Base-by-base conservation (phyloP, 1,140 invertebrate species). In the Drosophila parabipectinata region DNA sequence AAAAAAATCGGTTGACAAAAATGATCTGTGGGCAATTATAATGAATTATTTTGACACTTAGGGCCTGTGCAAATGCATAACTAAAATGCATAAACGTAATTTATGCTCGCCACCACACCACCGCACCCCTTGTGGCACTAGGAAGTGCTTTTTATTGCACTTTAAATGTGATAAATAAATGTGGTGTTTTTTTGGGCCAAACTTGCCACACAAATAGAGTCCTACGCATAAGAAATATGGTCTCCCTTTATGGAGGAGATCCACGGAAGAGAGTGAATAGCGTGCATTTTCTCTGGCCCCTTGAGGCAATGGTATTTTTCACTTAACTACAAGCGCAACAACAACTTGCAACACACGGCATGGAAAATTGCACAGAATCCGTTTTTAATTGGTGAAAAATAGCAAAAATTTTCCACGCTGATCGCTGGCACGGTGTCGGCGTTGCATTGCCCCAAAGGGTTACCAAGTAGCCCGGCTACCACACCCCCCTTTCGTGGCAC, bases 131-230 rank as follows among this genome's bases (percentile, higher is more conserved):
- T 21, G 48, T 57, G 18, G 37, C 15, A 34, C n/a, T 57, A 75
- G 74, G 68, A 80, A 80, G 74, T 59, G 72, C 80, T 78, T 87
- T 90, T 90, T 90, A 85, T 90, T 79, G 78, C 85, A 79, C 79
- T 90, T 90, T 90, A 90, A 90, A 90, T 90, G 89, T 90, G 87
- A 90, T 90, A 90, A 90, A 90, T 90, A 90, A 90, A 75, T 60
- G 34, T 53, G 15, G 15, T 54, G 61, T 18, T 39, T 57, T 77
- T 82, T 69, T 48, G 69, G 57, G 50, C 45, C 66, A 66, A 67
- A 44, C 54, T 50, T 37, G 34, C 44, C 24, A 72, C 72, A 79
- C 63, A 79, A 79, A 81, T 76, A 72, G 58, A 54, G 34, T 53
- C 80, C 72, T 80, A 77, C 80, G 76, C 79, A 53, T 39, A 1